Evolutionary conservation across 23 tunicate genomes (phyloP), one percentile per base, ranked within the genome.

Genomic region (Ascidia mentula): DNA sequence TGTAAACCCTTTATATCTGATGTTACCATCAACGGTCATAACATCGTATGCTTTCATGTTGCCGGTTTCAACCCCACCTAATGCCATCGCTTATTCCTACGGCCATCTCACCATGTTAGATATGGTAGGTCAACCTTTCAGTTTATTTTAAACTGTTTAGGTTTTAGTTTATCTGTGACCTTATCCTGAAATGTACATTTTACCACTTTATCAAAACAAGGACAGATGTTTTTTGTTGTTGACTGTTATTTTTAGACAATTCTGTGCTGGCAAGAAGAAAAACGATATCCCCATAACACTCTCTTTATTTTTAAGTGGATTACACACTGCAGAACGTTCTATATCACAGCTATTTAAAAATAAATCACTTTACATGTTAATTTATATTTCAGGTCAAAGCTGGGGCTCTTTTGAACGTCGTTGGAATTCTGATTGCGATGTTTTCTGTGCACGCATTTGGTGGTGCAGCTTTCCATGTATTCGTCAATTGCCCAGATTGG

Each of bases 11-110:
- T 74, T 93, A 7, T 93, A 84, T 65, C 60, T 93, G 40, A 75
- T 93, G 88, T 75, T 93, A 0, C 98, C 98, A 31, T 75, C 93
- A 18, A 93, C 98, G 22, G 82, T 93, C 72, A 80, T 83, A 5
- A 93, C 98, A 1, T 93, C 98, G 18, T 93, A 93, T 65, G 98
- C 98, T 36, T 93, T 93, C 86, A 93, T 93, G 93, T 86, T 93
- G 20, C 98, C 98, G 30, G 98, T 93, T 31, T 93, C 98, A 6
- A 93, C 98, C 7, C 98, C 98, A 15, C 98, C 98, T 18, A 93
- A 93, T 59, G 98, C 98, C 1, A 93, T 93, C 59, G 98, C 98
- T 32, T 93, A 93, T 73, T 93, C 98, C 8, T 93, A 88, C 37
- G 93, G 93, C n/a, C 85, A 93, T 69, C 76, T 93, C 13, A 80